Base-by-base conservation (phyloP, 2,113 vertebrate species). In the Furnarius figulus region DNA sequence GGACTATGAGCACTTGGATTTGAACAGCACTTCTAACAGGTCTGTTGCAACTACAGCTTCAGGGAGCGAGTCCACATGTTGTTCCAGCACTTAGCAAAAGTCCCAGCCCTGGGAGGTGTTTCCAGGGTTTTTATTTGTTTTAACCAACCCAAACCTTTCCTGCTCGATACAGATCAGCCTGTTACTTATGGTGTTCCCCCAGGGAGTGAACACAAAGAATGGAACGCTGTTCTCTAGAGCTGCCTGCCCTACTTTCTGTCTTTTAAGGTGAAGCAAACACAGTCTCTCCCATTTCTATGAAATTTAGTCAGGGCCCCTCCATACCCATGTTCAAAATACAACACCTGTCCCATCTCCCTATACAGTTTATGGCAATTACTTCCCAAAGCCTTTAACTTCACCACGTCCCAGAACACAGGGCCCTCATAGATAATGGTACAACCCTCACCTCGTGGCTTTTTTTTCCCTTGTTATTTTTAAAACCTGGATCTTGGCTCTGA, bases 21-120 rank as follows among this genome's bases (percentile, higher is more conserved):
- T 50, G 19, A 77, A 19, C 24, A 31, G 22, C 8, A 2, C 15
- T 77, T 13, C 39, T 37, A 14, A 39, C 22, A 66, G 59, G 11
- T n/a, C 10, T 46, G 2, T 14, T 25, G 65, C 70, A 68, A 42
- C 4, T 6, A 55, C 0, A 0, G 10, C 13, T 55, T 59, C 0
- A 1, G 20, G 44, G 17, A 19, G 12, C 0, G 2, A 53, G 30
- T 10, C 39, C 17, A 8, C 35, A 7, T 8, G 8, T 4, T 33
- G 16, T 37, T 72, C 37, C 53, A 55, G 65, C n/a, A 31, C 37
- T 33, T 37, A 4, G 35, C 30, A 11, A 4, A 31, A 61, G 68
- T 14, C 42, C 68, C 63, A 52, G 77, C 55, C 77, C 70, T 20
- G 21, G 44, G 40, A 84, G 59, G 37, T 2, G 6, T 18, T 65